Percentiles rank a stretch among this genome's conserved stretches.
Evolutionary conservation across 2,797 vertebrate species (phyloP).

Genomic region (Lophotriccus pileatus): DNA sequence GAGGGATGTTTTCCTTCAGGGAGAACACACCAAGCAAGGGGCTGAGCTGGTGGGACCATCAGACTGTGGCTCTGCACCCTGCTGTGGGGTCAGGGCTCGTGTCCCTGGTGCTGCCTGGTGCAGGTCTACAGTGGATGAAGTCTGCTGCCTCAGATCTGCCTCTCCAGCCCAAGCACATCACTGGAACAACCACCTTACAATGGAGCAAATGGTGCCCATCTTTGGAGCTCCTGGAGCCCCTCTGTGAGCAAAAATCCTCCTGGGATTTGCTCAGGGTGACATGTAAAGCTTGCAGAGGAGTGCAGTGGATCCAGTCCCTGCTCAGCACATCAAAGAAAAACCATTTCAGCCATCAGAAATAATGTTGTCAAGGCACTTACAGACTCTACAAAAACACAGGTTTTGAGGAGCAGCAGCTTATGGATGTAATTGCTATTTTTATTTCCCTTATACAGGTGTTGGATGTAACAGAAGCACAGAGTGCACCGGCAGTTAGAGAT

Average conservation of each 20-base stretch:
- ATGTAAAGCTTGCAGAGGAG: background rate
- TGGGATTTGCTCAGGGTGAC: background rate
- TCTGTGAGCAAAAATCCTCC: background rate
- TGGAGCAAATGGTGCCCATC: background rate
- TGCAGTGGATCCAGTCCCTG: background rate
- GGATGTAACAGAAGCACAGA: background rate
- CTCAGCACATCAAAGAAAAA: background rate
- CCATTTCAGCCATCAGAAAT: background rate
- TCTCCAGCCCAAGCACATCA: background rate
- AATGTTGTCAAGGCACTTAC: background rate
- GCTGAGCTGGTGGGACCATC: background rate
- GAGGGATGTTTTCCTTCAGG: background rate
- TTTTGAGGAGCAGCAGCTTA: background rate
- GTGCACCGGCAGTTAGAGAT: background rate
- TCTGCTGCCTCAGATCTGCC: background rate
- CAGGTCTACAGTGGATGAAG: fast-evolving
- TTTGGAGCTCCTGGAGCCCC: background rate
- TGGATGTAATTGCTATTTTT: background rate
- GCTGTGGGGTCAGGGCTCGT: fast-evolving
- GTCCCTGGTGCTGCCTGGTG: background rate
- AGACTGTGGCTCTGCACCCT: background rate
- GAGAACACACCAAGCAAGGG: background rate
- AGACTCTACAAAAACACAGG: background rate
- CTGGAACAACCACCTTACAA: background rate
- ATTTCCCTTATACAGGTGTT: background rate